These are phyloP conservation scores for Heliocidaris erythrogramma DNA, from an alignment of 35 echinoderm and acorn worm species.

Conservation along the genomic window DNA sequence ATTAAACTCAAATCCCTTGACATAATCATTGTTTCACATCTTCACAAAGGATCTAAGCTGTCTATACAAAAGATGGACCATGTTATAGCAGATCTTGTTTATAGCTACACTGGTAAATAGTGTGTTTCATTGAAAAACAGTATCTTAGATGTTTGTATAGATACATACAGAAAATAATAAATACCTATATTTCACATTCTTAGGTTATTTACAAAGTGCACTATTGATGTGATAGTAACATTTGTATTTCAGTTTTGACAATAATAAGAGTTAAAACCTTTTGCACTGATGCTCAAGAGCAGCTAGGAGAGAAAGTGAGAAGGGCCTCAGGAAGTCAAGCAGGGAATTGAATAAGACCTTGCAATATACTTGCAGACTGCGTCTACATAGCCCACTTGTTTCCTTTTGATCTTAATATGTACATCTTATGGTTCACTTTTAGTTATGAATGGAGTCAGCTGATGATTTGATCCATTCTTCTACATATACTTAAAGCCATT, in stretches of 20 bases:
- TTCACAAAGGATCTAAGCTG: background rate
- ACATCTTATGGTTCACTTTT: background rate
- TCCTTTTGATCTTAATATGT: background rate
- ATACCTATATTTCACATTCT: no score
- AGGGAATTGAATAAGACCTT: constrained; percentile 10
- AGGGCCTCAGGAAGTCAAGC: background rate
- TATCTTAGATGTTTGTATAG: no score
- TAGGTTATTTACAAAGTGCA: no score
- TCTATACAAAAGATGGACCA: no score
- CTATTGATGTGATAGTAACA: no score
- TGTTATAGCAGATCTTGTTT: no score
- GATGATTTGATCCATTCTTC: background rate
- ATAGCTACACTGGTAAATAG: no score
- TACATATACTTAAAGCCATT: background rate
- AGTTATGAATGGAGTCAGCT: background rate
- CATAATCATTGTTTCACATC: background rate
- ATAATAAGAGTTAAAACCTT: no score
- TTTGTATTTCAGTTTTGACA: no score
- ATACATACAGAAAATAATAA: no score
- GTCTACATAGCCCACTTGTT: background rate
- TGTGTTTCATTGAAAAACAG: no score
- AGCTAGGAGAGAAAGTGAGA: background rate
- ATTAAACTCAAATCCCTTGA: background rate
- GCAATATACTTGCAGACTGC: background rate
- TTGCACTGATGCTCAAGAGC: no score